A percentile compares a stretch with the other conserved stretches of the same genome.
Conservation (phyloP, 1,140 invertebrate species). For the Hesperophylax magnus region DNA sequence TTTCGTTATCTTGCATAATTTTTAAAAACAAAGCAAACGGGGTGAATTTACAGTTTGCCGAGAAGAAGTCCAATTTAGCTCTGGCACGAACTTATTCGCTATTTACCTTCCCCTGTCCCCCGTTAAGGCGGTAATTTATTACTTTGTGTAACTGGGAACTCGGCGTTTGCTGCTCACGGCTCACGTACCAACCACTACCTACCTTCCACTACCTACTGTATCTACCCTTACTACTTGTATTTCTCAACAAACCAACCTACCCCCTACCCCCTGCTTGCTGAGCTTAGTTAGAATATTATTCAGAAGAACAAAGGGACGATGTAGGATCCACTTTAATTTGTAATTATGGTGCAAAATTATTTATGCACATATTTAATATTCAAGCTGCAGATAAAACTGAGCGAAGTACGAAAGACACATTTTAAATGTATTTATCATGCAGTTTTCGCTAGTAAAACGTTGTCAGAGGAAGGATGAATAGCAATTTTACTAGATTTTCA, state of each 20-base stretch:
- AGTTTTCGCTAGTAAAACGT: too few species aligned
- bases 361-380: too few species aligned
- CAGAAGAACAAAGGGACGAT: not conserved
- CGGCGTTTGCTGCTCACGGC: not conserved
- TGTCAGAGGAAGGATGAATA: too few species aligned
- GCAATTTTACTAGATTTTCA: too few species aligned
- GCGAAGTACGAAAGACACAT: too few species aligned
- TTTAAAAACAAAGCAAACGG: too few species aligned
- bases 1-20: too few species aligned
- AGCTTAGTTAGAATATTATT: slow-evolving; percentile 18
- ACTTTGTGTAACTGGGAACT: not conserved
- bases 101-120: slow-evolving; percentile 33
- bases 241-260: not conserved
- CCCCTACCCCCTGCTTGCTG: not conserved
- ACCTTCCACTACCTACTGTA: too few species aligned
- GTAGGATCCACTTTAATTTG: not conserved
- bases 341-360: too few species aligned
- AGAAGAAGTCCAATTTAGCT: not conserved
- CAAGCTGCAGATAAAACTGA: too few species aligned
- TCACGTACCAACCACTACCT: too few species aligned
- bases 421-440: too few species aligned
- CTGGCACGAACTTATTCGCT: slow-evolving; percentile 14
- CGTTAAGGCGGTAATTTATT: slow-evolving; percentile 35
- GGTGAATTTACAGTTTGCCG: not conserved
- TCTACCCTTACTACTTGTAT: not conserved